phyloP scores from a whole-genome alignment of 2,888 invertebrate genomes.

The Cremastobaeus sp. region DNA sequence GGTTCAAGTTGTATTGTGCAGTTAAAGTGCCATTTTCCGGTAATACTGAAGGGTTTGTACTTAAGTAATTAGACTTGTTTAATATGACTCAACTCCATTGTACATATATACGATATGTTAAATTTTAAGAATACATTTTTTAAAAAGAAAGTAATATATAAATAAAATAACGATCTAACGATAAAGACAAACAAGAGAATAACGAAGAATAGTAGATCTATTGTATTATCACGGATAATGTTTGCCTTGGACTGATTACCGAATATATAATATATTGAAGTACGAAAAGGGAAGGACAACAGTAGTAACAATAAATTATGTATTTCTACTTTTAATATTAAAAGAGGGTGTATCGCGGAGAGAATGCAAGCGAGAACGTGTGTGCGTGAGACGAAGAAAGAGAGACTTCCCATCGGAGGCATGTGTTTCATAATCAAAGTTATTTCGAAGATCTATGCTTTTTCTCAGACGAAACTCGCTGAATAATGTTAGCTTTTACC shows the following conservation, averaged over 20 bases:
- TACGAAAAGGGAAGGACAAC: constrained; percentile 65
- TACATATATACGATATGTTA: constrained; percentile 76
- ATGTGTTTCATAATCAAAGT: constrained; percentile 74
- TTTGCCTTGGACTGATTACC: constrained; percentile 78
- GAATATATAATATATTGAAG: constrained; percentile 68
- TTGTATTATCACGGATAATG: constrained; percentile 76
- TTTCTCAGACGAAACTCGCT: constrained; percentile 17
- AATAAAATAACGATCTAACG: constrained; percentile 68
- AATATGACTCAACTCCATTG: too few relatives aligned
- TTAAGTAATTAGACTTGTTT: too few relatives aligned
- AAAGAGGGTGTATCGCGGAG: constrained; percentile 52
- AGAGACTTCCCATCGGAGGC: constrained; percentile 67
- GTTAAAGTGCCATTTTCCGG: too few relatives aligned
- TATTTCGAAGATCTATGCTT: background rate
- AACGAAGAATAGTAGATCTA: constrained; percentile 74
- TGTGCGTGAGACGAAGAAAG: constrained; percentile 27
- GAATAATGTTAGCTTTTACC: too few relatives aligned
- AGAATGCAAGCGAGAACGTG: constrained; percentile 19
- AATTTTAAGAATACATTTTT: constrained; percentile 78
- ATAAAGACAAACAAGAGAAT: constrained; percentile 70
- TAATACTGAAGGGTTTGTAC: too few relatives aligned
- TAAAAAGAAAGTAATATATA: constrained; percentile 77
- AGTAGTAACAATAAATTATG: constrained; percentile 74
- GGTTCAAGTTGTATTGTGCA: too few relatives aligned
- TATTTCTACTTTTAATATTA: constrained; percentile 79